Conservation (phyloP, 2,113 vertebrate species). For the Jaculus jaculus region DNA sequence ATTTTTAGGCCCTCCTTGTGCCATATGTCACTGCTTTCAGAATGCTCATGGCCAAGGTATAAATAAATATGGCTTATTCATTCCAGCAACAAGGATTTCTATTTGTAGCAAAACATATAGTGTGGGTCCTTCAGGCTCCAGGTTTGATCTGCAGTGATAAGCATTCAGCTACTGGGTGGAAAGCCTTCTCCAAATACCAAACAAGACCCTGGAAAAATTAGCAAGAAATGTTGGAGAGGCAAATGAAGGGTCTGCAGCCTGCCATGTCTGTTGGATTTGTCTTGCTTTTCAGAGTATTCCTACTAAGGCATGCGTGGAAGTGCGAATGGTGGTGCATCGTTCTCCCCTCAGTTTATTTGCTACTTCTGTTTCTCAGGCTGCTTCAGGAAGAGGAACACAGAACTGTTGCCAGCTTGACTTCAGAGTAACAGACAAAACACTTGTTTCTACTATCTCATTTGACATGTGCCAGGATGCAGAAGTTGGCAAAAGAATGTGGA, state of each 20-base stretch:
- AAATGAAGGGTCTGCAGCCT: neutral
- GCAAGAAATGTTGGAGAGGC: neutral
- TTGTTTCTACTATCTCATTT: conserved; percentile 8
- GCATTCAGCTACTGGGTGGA: neutral
- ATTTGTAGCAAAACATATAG: conserved; percentile 65
- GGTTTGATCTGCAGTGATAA: conserved; percentile 36
- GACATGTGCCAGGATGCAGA: neutral
- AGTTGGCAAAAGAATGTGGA: neutral
- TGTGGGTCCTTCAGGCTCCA: conserved; percentile 42
- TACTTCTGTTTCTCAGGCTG: conserved; percentile 54
- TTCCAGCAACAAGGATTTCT: conserved; percentile 60
- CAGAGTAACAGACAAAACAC: conserved; percentile 56
- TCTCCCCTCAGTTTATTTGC: conserved; percentile 46
- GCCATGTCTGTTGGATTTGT: conserved; percentile 27
- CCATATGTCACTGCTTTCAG: conserved; percentile 72
- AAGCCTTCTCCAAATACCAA: conserved; percentile 21
- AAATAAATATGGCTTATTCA: conserved; percentile 66
- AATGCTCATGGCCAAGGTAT: conserved; percentile 63
- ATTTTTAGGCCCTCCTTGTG: conserved; percentile 49
- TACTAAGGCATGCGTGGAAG: conserved; percentile 40
- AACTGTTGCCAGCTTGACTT: conserved; percentile 53
- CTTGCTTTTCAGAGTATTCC: conserved; percentile 43
- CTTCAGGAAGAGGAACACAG: neutral
- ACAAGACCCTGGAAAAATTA: conserved; percentile 33
- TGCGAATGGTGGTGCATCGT: neutral